Percentiles rank a stretch among this genome's conserved stretches.
These are phyloP conservation scores for Pipistrellus kuhlii DNA, from an alignment of 2,797 vertebrate species.

Conservation along the genomic window DNA sequence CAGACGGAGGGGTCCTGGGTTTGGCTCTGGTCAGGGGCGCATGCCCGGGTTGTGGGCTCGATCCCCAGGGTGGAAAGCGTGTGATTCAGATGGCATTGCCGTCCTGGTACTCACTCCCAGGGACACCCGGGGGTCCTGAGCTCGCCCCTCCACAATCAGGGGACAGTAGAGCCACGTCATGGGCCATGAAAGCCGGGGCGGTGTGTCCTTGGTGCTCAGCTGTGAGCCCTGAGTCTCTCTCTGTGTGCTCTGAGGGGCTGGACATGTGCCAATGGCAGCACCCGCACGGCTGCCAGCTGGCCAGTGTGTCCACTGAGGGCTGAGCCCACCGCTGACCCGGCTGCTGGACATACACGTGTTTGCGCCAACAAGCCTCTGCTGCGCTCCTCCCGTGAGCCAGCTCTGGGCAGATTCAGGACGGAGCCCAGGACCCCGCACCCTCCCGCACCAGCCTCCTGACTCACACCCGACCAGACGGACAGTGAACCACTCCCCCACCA, in stretches of 20 bases:
- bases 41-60: no score
- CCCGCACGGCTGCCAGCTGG: accelerated
- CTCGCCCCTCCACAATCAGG: no score
- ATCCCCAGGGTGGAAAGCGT: no score
- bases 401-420: background rate
- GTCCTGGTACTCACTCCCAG: background rate
- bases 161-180: background rate
- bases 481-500: background rate
- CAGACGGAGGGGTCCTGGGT: no score
- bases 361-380: accelerated
- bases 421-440: background rate
- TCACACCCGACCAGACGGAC: accelerated
- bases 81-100: accelerated
- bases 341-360: accelerated
- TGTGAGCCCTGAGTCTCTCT: background rate
- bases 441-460: accelerated
- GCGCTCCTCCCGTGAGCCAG: accelerated
- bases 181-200: background rate
- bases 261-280: accelerated
- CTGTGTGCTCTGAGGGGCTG: accelerated
- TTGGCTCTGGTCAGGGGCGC: no score
- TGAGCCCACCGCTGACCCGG: background rate
- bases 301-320: accelerated
- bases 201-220: background rate
- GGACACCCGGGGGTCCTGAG: no score